Conservation (phyloP, 2,113 vertebrate species). For the Myiozetetes cayanensis region DNA sequence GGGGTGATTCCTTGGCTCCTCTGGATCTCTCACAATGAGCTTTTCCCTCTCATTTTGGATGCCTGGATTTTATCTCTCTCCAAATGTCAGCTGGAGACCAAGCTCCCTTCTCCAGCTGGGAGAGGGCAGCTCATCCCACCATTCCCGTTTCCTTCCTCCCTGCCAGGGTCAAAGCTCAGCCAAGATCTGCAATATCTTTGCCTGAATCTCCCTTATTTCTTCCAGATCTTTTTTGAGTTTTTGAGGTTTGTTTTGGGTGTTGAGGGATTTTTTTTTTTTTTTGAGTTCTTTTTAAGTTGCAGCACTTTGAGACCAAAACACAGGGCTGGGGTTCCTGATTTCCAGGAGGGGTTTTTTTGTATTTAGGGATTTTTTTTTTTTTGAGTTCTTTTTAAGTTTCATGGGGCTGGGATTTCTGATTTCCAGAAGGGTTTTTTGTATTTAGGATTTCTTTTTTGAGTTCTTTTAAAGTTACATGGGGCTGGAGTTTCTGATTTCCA, state of each 20-base stretch:
- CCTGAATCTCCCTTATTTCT: not conserved
- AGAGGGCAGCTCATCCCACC: not conserved
- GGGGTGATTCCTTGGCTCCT: not conserved
- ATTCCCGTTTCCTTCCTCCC: not conserved
- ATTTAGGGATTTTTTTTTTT: too few species aligned
- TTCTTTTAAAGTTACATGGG: too few species aligned
- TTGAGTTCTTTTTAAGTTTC: too few species aligned
- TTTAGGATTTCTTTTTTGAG: too few species aligned
- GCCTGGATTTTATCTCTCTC: not conserved
- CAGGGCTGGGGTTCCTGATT: not conserved
- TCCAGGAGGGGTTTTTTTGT: not conserved
- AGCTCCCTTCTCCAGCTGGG: accelerated
- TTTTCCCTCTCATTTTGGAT: not conserved
- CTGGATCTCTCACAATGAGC: not conserved
- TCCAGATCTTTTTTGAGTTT: not conserved
- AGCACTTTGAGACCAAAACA: not conserved
- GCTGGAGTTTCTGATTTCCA: too few species aligned
- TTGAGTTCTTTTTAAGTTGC: not conserved
- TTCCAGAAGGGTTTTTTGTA: too few species aligned
- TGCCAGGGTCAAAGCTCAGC: not conserved
- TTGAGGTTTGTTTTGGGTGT: not conserved
- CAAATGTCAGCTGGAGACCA: too few species aligned
- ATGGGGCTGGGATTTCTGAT: too few species aligned
- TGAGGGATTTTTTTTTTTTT: not conserved
- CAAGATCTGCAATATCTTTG: not conserved